A percentile compares a stretch with the other conserved stretches of the same genome.
Conservation (phyloP, 2,113 vertebrate genomes). For the Erythrolamprus reginae region DNA sequence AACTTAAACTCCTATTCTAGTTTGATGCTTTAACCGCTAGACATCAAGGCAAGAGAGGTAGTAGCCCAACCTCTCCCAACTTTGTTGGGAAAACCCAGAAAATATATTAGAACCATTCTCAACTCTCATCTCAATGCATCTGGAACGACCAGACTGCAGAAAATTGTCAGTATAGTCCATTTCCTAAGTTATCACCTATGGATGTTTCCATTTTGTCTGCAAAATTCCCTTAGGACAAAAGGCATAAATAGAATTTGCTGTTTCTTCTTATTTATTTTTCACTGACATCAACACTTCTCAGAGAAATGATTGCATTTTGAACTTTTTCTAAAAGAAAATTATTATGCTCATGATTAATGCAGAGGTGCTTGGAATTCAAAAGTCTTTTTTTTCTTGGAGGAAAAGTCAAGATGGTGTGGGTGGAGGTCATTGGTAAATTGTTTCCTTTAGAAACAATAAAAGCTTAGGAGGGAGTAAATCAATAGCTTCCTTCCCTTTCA, state of each 20-base stretch:
- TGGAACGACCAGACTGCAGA: background rate
- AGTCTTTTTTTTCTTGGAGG: background rate
- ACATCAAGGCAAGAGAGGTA: background rate
- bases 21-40: background rate
- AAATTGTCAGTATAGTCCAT: background rate
- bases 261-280: background rate
- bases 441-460: background rate
- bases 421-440: background rate
- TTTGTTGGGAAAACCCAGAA: too few relatives aligned
- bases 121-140: background rate
- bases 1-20: background rate
- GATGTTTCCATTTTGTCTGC: background rate
- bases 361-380: background rate
- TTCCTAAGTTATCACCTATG: background rate
- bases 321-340: background rate
- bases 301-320: background rate
- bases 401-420: background rate
- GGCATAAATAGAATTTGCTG: conserved; percentile 6
- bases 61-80: background rate
- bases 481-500: background rate
- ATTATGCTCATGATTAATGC: background rate
- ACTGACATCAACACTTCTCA: background rate
- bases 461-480: background rate
- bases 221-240: background rate
- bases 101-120: background rate